Conservation (phyloP, 2,797 vertebrate species). For the Anguilla marmorata region DNA sequence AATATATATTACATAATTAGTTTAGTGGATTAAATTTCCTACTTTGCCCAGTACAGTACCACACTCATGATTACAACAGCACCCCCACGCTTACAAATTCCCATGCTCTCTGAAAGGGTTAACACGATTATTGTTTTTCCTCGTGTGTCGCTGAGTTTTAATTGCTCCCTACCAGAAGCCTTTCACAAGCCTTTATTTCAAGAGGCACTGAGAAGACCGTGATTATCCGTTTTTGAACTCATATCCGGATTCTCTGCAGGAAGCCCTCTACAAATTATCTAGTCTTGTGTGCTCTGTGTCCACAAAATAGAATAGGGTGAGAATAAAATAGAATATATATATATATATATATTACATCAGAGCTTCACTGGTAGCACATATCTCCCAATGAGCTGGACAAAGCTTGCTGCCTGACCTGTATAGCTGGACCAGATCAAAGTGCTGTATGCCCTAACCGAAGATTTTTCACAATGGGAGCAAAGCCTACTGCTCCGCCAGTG, state of each 20-base stretch:
- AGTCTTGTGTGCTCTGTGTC: not conserved
- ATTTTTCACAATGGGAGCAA: slow-evolving; percentile 41
- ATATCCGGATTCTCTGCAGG: not conserved
- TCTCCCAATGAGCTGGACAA: slow-evolving; percentile 37
- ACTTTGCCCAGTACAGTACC: not conserved
- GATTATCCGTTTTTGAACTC: not conserved
- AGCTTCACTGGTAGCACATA: slow-evolving; percentile 24
- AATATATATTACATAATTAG: not conserved
- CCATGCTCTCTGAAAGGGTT: not conserved
- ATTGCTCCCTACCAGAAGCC: not conserved
- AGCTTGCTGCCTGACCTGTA: slow-evolving; percentile 40
- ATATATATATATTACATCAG: not conserved
- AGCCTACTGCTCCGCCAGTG: slow-evolving; percentile 36
- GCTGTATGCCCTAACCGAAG: slow-evolving; percentile 40
- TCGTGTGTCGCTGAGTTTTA: not conserved
- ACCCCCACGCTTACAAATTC: not conserved
- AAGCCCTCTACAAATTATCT: not conserved
- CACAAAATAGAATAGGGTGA: not conserved
- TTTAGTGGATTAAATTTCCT: not conserved
- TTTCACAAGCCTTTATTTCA: not conserved
- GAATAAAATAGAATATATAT: no score
- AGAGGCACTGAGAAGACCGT: not conserved
- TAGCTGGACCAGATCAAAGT: slow-evolving; percentile 45
- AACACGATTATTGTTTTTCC: not conserved
- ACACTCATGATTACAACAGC: not conserved